phyloP scores from a whole-genome alignment of 2,797 vertebrate species.

The Fistularia commersonii region DNA sequence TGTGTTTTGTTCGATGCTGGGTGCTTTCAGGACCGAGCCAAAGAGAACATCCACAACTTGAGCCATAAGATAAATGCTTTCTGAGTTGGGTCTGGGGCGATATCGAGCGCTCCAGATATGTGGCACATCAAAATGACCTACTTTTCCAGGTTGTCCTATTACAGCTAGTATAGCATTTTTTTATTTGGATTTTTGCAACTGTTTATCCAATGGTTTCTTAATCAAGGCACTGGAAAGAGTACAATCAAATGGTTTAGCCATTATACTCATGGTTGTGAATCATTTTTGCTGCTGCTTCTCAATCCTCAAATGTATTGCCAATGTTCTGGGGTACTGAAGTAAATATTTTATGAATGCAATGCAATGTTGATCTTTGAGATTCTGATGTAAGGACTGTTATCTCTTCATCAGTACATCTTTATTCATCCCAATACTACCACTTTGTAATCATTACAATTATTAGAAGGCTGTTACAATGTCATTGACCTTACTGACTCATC shows the following conservation, averaged over 20 bases:
- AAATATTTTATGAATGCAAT: too few relatives aligned
- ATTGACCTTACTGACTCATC: too few relatives aligned
- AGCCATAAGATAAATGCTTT: constrained; percentile 14
- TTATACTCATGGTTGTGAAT: constrained; percentile 23
- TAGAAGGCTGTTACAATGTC: too few relatives aligned
- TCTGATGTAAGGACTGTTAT: too few relatives aligned
- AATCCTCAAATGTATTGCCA: too few relatives aligned
- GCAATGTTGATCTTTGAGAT: too few relatives aligned
- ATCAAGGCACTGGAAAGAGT: constrained; percentile 20
- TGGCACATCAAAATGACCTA: constrained; percentile 67
- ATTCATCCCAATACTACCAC: too few relatives aligned
- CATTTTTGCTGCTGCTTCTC: background rate
- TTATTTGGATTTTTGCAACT: constrained; percentile 33
- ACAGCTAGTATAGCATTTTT: constrained; percentile 7
- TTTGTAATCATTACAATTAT: too few relatives aligned
- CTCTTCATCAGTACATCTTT: too few relatives aligned
- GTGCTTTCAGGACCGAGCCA: constrained; percentile 14
- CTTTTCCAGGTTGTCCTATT: constrained; percentile 38
- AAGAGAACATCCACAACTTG: constrained; percentile 5
- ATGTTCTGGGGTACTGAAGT: too few relatives aligned
- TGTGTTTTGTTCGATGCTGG: too few relatives aligned
- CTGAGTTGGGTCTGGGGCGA: constrained; percentile 56
- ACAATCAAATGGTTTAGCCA: constrained; percentile 18
- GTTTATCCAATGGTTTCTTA: constrained; percentile 33
- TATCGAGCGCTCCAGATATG: constrained; percentile 59